Percentiles rank a stretch among this genome's conserved stretches.
Conservation (phyloP, 2,797 vertebrate genomes). For the Hipposideros larvatus region DNA sequence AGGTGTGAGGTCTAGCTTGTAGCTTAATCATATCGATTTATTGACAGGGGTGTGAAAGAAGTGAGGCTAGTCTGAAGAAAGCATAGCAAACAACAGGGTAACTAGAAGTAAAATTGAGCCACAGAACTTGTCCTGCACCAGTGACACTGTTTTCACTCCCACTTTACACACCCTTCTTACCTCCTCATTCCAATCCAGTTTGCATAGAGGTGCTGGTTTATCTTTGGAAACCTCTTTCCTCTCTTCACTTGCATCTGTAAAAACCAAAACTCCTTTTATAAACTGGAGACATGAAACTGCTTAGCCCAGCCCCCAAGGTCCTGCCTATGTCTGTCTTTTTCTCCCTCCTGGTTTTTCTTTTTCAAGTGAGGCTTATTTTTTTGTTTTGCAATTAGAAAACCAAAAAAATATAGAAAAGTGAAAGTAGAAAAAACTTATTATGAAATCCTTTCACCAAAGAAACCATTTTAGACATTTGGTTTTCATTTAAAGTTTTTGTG, state of each 20-base stretch:
- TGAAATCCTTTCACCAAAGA: neutral
- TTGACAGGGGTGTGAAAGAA: neutral
- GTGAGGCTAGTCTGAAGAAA: neutral
- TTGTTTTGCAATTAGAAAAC: neutral
- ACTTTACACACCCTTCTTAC: neutral
- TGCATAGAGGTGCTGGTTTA: neutral
- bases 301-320: neutral
- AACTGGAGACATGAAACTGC: neutral
- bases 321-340: neutral
- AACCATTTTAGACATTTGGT: neutral
- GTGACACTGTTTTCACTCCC: neutral
- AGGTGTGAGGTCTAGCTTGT: neutral
- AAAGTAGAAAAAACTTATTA: neutral
- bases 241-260: neutral
- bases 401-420: neutral
- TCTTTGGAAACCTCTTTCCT: neutral
- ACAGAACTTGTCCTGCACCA: neutral
- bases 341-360: neutral
- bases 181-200: neutral
- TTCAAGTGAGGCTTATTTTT: neutral
- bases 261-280: neutral
- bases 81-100: neutral
- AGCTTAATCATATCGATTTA: neutral
- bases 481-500: neutral
- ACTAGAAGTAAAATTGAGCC: neutral